Conservation (phyloP, 2,797 vertebrate genomes). For the Sylvilagus floridanus region DNA sequence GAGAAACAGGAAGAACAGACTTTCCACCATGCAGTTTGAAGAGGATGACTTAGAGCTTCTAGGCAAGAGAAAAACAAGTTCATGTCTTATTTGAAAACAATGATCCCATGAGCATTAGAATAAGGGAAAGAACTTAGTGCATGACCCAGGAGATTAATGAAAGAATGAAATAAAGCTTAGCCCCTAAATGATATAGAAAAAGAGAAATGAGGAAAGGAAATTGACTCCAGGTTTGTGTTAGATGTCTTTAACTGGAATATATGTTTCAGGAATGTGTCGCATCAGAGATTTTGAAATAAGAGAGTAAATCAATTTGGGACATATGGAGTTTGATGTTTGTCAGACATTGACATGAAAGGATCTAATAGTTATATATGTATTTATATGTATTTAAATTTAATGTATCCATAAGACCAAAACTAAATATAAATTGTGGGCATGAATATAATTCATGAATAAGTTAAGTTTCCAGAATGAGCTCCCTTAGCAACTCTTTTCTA, state of each 20-base stretch:
- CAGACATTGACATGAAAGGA: background rate
- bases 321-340: background rate
- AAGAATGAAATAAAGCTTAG: background rate
- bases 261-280: background rate
- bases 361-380: background rate
- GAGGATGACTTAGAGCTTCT: background rate
- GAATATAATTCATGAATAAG: background rate
- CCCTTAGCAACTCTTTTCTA: background rate
- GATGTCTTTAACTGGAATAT: background rate
- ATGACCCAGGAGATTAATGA: background rate
- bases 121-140: background rate
- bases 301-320: background rate
- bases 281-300: background rate
- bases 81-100: background rate
- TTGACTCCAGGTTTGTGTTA: background rate
- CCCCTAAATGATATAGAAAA: background rate
- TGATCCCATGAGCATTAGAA: background rate
- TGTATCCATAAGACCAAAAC: background rate
- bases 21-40: background rate
- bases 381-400: too few species aligned
- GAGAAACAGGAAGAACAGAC: too few species aligned
- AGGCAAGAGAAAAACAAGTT: background rate
- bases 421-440: background rate
- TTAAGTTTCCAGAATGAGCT: background rate
- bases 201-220: background rate